Base-by-base conservation (phyloP, 1,140 invertebrate species). In the Saccostrea echinata region DNA sequence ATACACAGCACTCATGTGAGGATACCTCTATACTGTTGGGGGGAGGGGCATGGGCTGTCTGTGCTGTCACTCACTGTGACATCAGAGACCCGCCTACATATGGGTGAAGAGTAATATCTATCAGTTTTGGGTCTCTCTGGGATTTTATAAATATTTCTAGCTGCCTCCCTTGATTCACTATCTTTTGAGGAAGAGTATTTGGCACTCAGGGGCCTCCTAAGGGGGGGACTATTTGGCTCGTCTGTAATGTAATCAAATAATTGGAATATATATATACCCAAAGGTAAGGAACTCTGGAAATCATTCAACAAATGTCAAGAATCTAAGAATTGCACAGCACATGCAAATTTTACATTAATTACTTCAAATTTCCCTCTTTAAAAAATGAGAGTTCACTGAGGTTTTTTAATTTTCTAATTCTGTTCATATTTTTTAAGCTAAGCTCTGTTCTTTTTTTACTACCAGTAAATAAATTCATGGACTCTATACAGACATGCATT, bases 1-100 rank as follows among this genome's bases (percentile, higher is more conserved):
- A 33, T 16, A 76, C 68, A 76, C 68, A 76, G 68, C 68, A 76
- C 11, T 33, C 68, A 12, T 64, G 68, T 76, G 68, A 27, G 30
- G 68, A 30, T 76, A 76, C 68, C 68, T 76, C 33, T 76, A 30
- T 76, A 76, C 68, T 76, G 68, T 9, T 27, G 68, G 27, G 68
- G 68, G 68, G 68, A 76, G 68, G 68, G 68, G 68, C 68, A 76
- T 33, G 27, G 68, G 27, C 68, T 76, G 27, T 76, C 68, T 12
- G 68, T 30, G 30, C 68, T 76, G 68, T 76, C 68, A 76, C 68
- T 76, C 68, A 76, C 68, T 1, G 68, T 76, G 68, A 76, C 27
- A 76, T 76, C 68, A 76, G 68, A 76, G 24, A 76, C 16, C 24
- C 68, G 68, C 68, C 68, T 76, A 76, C 68, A 76, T 76, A 76